Percentiles rank a stretch among this genome's conserved stretches.
phyloP scores from a whole-genome alignment of 2,797 vertebrate genomes.

The Halcyon badia region DNA sequence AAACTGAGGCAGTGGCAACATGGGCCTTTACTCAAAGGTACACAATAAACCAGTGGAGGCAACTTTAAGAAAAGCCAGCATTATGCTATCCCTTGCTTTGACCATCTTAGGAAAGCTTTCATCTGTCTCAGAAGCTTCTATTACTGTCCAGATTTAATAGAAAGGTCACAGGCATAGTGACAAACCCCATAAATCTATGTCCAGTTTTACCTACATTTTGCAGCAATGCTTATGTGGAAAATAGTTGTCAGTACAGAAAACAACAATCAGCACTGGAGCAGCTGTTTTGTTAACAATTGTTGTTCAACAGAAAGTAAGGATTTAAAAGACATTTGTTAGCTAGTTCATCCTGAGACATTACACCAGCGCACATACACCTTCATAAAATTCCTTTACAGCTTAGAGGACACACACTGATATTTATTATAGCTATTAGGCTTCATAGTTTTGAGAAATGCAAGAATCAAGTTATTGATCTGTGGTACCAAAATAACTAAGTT shows the following conservation, averaged over 20 bases:
- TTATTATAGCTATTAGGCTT: constrained; percentile 22
- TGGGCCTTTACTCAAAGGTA: neutral
- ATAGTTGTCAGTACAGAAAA: neutral
- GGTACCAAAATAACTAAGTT: constrained; percentile 21
- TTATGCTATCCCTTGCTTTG: neutral
- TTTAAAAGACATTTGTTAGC: neutral
- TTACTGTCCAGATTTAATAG: neutral
- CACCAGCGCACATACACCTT: neutral
- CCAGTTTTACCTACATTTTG: neutral
- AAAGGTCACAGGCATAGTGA: neutral
- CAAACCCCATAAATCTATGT: neutral
- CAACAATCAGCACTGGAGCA: neutral
- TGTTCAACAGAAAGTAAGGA: neutral
- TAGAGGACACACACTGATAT: neutral
- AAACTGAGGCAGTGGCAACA: neutral
- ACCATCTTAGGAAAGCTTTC: neutral
- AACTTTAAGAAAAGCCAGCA: neutral
- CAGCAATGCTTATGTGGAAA: neutral
- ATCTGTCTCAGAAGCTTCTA: neutral
- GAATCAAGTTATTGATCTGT: constrained; percentile 21
- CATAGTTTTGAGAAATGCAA: constrained; percentile 19
- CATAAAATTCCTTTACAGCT: neutral
- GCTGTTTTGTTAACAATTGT: neutral
- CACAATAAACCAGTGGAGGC: neutral
- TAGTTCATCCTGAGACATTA: neutral